phyloP scores from a whole-genome alignment of 2,113 vertebrate genomes.

The Phodopus roborovskii region DNA sequence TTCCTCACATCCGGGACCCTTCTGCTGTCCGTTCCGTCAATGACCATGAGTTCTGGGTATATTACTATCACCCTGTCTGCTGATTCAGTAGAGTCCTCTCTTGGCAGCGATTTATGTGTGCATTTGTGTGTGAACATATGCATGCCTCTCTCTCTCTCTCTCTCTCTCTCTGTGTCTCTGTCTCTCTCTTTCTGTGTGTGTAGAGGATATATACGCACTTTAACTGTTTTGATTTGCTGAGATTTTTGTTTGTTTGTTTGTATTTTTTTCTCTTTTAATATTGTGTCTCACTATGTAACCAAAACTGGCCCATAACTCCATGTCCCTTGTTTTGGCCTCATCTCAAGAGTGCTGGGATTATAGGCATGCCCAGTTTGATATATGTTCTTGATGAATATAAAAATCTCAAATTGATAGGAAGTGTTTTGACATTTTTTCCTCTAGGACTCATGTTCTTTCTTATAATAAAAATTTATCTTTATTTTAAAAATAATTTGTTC shows the following conservation, averaged over 20 bases:
- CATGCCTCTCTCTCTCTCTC: no score
- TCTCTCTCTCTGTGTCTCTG: no score
- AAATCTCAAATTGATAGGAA: slow-evolving; percentile 39
- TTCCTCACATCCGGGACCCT: not conserved
- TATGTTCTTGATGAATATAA: slow-evolving; percentile 18
- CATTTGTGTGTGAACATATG: no score
- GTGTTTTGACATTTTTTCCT: slow-evolving; percentile 33
- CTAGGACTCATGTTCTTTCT: slow-evolving; percentile 47
- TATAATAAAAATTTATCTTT: slow-evolving; percentile 57
- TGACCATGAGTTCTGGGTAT: not conserved
- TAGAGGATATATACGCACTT: not conserved
- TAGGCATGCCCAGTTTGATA: not conserved
- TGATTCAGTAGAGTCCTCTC: not conserved
- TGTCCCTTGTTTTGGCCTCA: not conserved
- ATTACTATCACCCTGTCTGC: not conserved
- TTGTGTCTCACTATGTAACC: not conserved
- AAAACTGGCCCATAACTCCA: not conserved
- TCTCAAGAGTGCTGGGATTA: not conserved
- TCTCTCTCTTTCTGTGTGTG: not conserved
- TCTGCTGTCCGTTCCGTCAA: not conserved
- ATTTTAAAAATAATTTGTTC: slow-evolving; percentile 62
- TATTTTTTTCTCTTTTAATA: not conserved
- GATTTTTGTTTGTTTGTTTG: not conserved
- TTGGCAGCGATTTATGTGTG: not conserved
- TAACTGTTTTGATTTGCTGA: not conserved